Percentiles rank a stretch among this genome's conserved stretches.
Conservation (phyloP, 2,113 vertebrate species). For the Pygoscelis adeliae region DNA sequence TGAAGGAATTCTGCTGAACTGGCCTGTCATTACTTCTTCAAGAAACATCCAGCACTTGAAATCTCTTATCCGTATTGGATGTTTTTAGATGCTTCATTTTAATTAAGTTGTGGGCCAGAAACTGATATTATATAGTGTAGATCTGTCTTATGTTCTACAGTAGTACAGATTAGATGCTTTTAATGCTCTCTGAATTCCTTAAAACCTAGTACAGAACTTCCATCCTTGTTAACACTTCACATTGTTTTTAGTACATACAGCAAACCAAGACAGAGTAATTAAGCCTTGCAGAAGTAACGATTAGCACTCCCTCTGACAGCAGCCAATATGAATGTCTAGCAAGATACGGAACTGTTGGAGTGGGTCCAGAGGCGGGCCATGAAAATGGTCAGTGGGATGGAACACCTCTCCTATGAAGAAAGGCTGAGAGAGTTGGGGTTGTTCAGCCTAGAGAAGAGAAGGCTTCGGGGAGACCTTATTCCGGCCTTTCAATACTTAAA, state of each 20-base stretch:
- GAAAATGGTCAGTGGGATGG: neutral
- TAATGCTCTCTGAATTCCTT: neutral
- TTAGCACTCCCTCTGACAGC: neutral
- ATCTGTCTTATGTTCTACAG: neutral
- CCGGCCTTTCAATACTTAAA: fast-evolving
- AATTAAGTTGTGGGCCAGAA: neutral
- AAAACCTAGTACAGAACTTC: neutral
- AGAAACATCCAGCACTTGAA: neutral
- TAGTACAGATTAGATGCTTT: neutral
- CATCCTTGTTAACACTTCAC: neutral
- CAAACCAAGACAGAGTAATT: neutral
- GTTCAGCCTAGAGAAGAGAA: neutral
- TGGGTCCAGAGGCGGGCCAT: neutral
- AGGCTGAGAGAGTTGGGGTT: neutral
- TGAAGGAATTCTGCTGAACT: neutral
- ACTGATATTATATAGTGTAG: neutral
- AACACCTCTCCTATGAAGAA: neutral
- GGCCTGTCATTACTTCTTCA: neutral
- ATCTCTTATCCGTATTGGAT: neutral
- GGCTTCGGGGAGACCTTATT: neutral
- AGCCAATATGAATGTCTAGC: neutral
- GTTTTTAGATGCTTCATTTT: neutral
- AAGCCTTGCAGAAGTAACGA: neutral
- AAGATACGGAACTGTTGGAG: neutral
- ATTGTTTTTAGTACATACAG: neutral